A percentile compares a stretch with the other conserved stretches of the same genome.
These are phyloP conservation scores for Syrmaticus mikado DNA, from an alignment of 2,113 vertebrate species.

Conservation along the genomic window DNA sequence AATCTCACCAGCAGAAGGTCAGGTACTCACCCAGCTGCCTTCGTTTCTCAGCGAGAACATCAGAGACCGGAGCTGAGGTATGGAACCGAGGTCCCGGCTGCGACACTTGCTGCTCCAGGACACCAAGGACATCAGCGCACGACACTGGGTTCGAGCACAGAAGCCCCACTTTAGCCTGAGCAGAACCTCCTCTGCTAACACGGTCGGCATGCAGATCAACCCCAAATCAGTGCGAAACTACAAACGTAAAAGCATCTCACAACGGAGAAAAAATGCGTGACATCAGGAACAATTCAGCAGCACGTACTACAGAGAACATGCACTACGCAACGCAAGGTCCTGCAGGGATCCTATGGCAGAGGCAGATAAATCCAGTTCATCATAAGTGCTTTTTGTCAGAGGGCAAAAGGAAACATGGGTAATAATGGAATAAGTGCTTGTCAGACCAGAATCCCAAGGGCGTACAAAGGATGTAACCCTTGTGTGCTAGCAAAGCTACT, in stretches of 20 bases:
- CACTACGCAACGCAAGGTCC: neutral
- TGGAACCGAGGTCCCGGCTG: conserved; percentile 55
- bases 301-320: conserved; percentile 55
- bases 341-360: neutral
- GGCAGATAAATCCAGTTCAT: conserved; percentile 22
- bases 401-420: conserved; percentile 37
- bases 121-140: conserved; percentile 70
- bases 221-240: conserved; percentile 57
- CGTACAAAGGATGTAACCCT: conserved; percentile 19
- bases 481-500: neutral
- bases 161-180: conserved; percentile 72
- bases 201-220: conserved; percentile 64
- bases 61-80: conserved; percentile 73
- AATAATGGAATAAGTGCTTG: conserved; percentile 44
- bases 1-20: conserved; percentile 50
- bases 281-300: neutral
- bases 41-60: conserved; percentile 71
- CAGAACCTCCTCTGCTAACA: conserved; percentile 64
- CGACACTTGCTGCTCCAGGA: conserved; percentile 73
- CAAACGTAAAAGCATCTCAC: conserved; percentile 40
- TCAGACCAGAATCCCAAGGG: conserved; percentile 55
- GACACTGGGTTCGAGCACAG: conserved; percentile 70
- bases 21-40: conserved; percentile 69
- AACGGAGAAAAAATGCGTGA: conserved; percentile 25
- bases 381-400: conserved; percentile 52